Percentiles rank a stretch among this genome's conserved stretches.
These are phyloP conservation scores for Oryzias dopingdopingensis DNA, from an alignment of 2,797 vertebrate species.

Conservation along the genomic window DNA sequence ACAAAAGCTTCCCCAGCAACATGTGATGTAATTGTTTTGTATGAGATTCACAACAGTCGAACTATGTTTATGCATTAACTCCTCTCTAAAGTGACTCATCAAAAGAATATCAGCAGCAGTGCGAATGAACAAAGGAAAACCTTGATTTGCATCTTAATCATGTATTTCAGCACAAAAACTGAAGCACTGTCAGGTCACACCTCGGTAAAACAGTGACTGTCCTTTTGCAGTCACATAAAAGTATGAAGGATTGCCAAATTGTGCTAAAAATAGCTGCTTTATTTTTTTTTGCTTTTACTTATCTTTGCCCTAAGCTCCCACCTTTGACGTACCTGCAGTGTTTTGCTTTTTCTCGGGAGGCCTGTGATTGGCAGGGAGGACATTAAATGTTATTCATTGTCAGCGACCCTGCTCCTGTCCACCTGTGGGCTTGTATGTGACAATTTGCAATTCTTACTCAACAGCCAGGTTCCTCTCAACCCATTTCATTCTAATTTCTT, in stretches of 20 bases:
- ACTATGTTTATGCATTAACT: neutral
- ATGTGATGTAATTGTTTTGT: neutral
- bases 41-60: neutral
- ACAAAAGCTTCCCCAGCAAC: neutral
- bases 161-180: neutral
- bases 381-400: slow-evolving; percentile 65
- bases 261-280: slow-evolving; percentile 25
- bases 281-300: slow-evolving; percentile 14
- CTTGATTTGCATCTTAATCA: neutral
- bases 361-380: slow-evolving; percentile 59
- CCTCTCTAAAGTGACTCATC: neutral
- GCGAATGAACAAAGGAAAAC: neutral
- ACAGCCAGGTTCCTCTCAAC: neutral
- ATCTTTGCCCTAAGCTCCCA: slow-evolving; percentile 19
- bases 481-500: neutral
- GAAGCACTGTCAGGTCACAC: slow-evolving; percentile 17
- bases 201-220: slow-evolving; percentile 1
- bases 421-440: slow-evolving; percentile 25
- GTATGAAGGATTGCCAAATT: slow-evolving; percentile 28
- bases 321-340: slow-evolving; percentile 8
- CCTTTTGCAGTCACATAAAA: slow-evolving; percentile 19
- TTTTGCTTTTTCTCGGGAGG: slow-evolving; percentile 16
- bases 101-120: neutral
- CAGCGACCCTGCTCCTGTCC: slow-evolving; percentile 22
- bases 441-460: slow-evolving; percentile 21